Evolutionary conservation across 2,113 vertebrate species (phyloP).

Genomic region (Scophthalmus maximus): DNA sequence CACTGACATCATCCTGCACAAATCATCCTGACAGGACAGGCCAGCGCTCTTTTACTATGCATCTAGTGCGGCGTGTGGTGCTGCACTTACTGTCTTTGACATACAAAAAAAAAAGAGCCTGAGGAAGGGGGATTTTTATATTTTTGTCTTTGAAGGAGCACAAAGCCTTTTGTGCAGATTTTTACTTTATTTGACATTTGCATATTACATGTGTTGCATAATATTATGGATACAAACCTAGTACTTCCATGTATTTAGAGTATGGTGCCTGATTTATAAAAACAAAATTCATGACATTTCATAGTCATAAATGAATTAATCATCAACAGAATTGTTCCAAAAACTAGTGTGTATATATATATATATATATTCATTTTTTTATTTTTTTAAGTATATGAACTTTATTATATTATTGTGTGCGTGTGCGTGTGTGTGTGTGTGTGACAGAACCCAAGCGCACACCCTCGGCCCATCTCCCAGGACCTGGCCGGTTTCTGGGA

Average conservation of each 20-base stretch:
- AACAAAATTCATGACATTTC: background rate
- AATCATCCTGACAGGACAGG: slow-evolving; percentile 72
- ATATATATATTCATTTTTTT: slow-evolving; percentile 8
- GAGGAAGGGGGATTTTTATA: background rate
- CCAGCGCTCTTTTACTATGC: slow-evolving; percentile 71
- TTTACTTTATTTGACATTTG: background rate
- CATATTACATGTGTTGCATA: background rate
- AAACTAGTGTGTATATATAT: background rate
- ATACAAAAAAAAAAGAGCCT: slow-evolving; percentile 5
- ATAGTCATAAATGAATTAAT: no score
- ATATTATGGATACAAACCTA: background rate
- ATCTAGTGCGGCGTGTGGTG: slow-evolving; percentile 50
- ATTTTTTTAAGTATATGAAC: no score
- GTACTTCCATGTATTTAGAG: background rate
- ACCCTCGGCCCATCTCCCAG: slow-evolving; percentile 94
- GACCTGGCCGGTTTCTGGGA: slow-evolving; percentile 99
- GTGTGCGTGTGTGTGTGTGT: slow-evolving; percentile 30
- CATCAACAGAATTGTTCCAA: background rate
- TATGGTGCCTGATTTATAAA: background rate
- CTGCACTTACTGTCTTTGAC: slow-evolving; percentile 51
- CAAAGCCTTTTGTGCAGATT: background rate
- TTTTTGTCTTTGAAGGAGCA: background rate
- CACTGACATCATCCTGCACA: slow-evolving; percentile 82
- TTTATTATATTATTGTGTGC: no score
- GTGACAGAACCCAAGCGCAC: slow-evolving; percentile 92